These are phyloP conservation scores for Leptodirus hochenwartii DNA, from an alignment of 2,888 invertebrate species.

Conservation along the genomic window DNA sequence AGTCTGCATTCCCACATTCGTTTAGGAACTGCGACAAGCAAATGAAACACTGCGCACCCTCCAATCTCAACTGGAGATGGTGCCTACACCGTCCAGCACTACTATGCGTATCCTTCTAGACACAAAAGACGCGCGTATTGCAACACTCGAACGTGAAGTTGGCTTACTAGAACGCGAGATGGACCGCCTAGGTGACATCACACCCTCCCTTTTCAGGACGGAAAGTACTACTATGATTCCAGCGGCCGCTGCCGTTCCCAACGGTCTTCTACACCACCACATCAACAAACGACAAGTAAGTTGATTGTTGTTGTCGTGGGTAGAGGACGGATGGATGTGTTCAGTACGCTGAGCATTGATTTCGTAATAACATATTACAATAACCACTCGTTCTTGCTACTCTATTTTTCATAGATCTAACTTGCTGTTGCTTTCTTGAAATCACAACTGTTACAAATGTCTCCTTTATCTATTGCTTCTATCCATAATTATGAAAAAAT, in stretches of 20 bases:
- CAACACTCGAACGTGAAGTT: slow-evolving; percentile 73
- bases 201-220: too few relatives aligned
- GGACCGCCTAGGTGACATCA: slow-evolving; percentile 28
- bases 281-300: slow-evolving; percentile 58
- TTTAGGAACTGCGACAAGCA: slow-evolving; percentile 68
- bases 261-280: not conserved
- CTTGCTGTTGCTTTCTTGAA: too few relatives aligned
- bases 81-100: slow-evolving; percentile 43
- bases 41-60: slow-evolving; percentile 70
- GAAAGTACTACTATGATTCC: slow-evolving; percentile 21
- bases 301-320: slow-evolving; percentile 66
- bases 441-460: too few relatives aligned
- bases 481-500: too few relatives aligned
- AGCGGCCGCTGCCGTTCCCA: slow-evolving; percentile 29
- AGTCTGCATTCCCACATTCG: too few relatives aligned
- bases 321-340: slow-evolving; percentile 61
- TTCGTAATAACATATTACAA: too few relatives aligned
- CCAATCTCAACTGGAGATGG: slow-evolving; percentile 62
- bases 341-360: too few relatives aligned
- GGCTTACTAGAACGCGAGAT: slow-evolving; percentile 63
- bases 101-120: slow-evolving; percentile 64
- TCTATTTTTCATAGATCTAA: too few relatives aligned
- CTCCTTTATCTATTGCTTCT: too few relatives aligned
- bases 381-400: too few relatives aligned
- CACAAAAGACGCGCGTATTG: slow-evolving; percentile 75